These are phyloP conservation scores for Lysandra bellargus DNA, from an alignment of 2,888 invertebrate species.

Conservation along the genomic window DNA sequence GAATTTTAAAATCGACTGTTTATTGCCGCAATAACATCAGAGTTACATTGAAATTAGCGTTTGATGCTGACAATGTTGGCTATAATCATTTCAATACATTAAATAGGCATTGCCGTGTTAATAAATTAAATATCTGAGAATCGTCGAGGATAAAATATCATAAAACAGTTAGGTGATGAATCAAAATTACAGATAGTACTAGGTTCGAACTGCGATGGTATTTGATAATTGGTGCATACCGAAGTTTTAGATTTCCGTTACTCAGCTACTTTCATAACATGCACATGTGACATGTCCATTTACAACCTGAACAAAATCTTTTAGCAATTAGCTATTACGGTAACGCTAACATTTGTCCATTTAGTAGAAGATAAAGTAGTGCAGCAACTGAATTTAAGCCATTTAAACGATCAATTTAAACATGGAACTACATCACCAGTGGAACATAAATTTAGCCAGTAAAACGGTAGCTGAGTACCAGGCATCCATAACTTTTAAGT, in stretches of 20 bases:
- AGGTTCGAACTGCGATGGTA: no score
- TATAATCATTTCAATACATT: not conserved
- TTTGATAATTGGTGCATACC: no score
- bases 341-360: no score
- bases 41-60: slow-evolving; percentile 3
- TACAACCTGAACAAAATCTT: no score
- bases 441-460: slow-evolving; percentile 46
- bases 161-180: no score
- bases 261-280: no score
- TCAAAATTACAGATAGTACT: no score
- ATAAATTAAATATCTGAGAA: not conserved
- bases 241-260: no score
- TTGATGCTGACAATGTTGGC: not conserved
- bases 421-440: slow-evolving; percentile 29
- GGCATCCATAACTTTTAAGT: slow-evolving; percentile 58
- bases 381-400: not conserved
- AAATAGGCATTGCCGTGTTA: not conserved
- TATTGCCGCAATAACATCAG: slow-evolving; percentile 20
- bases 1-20: slow-evolving; percentile 24
- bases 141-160: not conserved
- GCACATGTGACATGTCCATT: no score
- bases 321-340: no score
- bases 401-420: not conserved
- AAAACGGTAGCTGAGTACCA: slow-evolving; percentile 54
- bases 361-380: not conserved